A percentile compares a stretch with the other conserved stretches of the same genome.
phyloP scores from a whole-genome alignment of 2,113 vertebrate species.

The Astatotilapia flaviijosephi region DNA sequence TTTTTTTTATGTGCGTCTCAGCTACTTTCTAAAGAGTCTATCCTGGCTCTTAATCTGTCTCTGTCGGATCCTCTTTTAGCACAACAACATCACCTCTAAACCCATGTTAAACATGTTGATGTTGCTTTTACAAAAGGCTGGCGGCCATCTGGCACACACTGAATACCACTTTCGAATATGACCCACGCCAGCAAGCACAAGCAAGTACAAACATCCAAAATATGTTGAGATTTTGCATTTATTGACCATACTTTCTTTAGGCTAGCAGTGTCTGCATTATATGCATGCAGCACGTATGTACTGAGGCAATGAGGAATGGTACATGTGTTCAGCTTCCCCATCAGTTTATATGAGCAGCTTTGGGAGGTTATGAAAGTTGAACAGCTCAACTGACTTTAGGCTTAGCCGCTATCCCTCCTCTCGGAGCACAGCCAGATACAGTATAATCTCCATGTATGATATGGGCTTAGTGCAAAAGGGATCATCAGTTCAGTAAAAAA shows the following conservation, averaged over 20 bases:
- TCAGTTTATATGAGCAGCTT: slow-evolving; percentile 30
- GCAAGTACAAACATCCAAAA: slow-evolving; percentile 51
- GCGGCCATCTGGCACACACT: slow-evolving; percentile 52
- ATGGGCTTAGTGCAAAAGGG: slow-evolving; percentile 43
- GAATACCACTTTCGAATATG: slow-evolving; percentile 40
- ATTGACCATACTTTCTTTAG: background rate
- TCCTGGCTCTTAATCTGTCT: slow-evolving; percentile 42
- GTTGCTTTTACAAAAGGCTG: slow-evolving; percentile 37
- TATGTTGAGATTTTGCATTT: slow-evolving; percentile 7
- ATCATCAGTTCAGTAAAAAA: slow-evolving; percentile 38
- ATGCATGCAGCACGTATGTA: background rate
- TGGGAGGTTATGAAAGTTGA: slow-evolving; percentile 53
- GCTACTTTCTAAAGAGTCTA: slow-evolving; percentile 20
- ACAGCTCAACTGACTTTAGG: slow-evolving; percentile 51
- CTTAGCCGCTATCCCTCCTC: slow-evolving; percentile 49
- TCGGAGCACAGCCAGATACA: slow-evolving; percentile 5
- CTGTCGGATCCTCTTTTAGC: slow-evolving; percentile 42
- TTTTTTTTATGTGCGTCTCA: background rate
- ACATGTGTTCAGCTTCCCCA: background rate
- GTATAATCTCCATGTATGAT: slow-evolving; percentile 59
- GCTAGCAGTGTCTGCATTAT: background rate
- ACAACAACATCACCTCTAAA: slow-evolving; percentile 34
- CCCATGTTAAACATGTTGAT: slow-evolving; percentile 51
- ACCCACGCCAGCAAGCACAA: slow-evolving; percentile 41
- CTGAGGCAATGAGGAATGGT: background rate